Percentiles rank a stretch among this genome's conserved stretches.
These are phyloP conservation scores for Cerastis leucographa DNA, from an alignment of 2,888 invertebrate genomes.

Conservation along the genomic window DNA sequence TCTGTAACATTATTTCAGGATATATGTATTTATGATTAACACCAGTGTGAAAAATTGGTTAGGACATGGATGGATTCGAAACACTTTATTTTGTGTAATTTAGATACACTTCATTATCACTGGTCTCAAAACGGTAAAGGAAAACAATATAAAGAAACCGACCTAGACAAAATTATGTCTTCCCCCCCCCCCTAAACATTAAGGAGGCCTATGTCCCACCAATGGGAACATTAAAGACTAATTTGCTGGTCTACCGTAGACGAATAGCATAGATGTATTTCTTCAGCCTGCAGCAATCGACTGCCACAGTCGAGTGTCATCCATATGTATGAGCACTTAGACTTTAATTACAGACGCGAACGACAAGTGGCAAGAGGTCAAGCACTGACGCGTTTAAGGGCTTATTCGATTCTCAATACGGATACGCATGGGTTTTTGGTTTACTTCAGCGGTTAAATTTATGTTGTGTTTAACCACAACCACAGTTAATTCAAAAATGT, in stretches of 20 bases:
- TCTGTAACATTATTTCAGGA: neutral
- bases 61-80: neutral
- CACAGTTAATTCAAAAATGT: too few relatives aligned
- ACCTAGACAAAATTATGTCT: neutral
- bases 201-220: neutral
- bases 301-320: slow-evolving; percentile 9
- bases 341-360: slow-evolving; percentile 26
- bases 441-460: neutral
- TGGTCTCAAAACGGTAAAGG: neutral
- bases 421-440: neutral
- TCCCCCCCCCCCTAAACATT: neutral
- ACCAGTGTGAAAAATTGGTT: neutral
- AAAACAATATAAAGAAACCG: neutral
- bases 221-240: neutral
- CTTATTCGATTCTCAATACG: neutral
- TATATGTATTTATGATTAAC: neutral
- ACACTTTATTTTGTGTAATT: neutral
- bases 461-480: neutral
- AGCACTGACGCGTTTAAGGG: neutral
- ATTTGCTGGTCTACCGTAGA: neutral
- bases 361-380: neutral
- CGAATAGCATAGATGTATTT: neutral
- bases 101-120: neutral
- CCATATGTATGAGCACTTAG: slow-evolving; percentile 5
- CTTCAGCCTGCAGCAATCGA: neutral